These are phyloP conservation scores for Leucophora obtusa DNA, from an alignment of 2,888 invertebrate species.

Conservation along the genomic window DNA sequence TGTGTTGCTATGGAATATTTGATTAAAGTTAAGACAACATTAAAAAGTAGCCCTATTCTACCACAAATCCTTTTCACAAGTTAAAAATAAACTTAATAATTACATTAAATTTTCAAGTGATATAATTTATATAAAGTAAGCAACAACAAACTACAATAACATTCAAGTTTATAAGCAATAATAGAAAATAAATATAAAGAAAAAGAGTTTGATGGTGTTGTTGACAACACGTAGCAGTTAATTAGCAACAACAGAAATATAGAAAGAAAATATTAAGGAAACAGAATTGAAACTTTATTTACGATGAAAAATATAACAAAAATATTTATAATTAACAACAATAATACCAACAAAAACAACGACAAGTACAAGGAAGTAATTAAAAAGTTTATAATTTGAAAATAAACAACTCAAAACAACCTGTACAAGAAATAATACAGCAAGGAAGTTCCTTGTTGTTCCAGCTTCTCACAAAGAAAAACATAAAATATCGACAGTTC, in stretches of 20 bases:
- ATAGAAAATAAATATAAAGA: background rate
- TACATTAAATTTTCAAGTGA: too few species aligned
- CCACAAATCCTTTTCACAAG: too few species aligned
- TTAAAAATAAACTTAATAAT: too few species aligned
- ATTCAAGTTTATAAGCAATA: conserved; percentile 44
- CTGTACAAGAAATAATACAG: conserved; percentile 36
- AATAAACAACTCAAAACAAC: conserved; percentile 58
- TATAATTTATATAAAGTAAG: background rate
- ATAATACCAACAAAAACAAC: conserved; percentile 7
- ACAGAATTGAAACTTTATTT: conserved; percentile 22
- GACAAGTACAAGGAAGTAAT: conserved; percentile 55
- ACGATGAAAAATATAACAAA: background rate
- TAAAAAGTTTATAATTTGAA: conserved; percentile 62
- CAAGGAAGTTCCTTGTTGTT: too few species aligned
- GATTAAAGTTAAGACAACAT: too few species aligned
- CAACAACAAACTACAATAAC: conserved; percentile 6
- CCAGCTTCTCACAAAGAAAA: background rate
- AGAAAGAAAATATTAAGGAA: conserved; percentile 27
- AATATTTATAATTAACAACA: conserved; percentile 29
- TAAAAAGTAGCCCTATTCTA: too few species aligned
- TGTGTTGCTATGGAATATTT: too few species aligned
- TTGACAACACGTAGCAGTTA: conserved; percentile 55
- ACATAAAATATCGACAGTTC: conserved; percentile 3
- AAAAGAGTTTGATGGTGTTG: conserved; percentile 21
- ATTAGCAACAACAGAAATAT: conserved; percentile 39